These are phyloP conservation scores for Phoxinus dragarum DNA, from an alignment of 2,797 vertebrate genomes.

Conservation along the genomic window DNA sequence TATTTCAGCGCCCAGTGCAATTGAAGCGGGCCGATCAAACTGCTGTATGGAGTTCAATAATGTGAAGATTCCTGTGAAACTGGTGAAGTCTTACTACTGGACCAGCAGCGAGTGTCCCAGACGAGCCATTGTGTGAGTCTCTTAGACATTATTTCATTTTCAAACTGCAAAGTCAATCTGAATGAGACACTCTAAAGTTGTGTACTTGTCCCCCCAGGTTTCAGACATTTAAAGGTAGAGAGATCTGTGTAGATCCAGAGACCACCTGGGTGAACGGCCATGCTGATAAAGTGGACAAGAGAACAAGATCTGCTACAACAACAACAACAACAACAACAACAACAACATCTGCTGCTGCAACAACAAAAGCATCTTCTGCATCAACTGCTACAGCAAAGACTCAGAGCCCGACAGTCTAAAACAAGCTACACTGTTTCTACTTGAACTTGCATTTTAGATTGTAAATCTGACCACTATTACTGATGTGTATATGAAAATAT, in stretches of 20 bases:
- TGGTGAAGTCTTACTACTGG: background rate
- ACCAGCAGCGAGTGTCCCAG: background rate
- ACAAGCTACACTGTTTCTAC: background rate
- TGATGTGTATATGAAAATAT: background rate
- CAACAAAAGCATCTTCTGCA: background rate
- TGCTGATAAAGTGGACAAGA: background rate
- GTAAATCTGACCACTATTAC: background rate
- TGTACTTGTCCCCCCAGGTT: constrained; percentile 18
- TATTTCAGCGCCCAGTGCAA: accelerated
- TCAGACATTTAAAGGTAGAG: background rate
- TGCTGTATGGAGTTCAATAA: background rate
- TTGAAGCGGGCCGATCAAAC: accelerated
- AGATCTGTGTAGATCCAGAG: constrained; percentile 32
- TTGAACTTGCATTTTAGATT: background rate
- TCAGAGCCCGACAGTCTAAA: background rate
- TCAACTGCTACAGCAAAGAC: background rate
- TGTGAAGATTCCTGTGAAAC: background rate
- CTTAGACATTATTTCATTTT: background rate
- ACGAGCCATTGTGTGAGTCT: constrained; percentile 48
- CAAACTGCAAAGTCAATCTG: background rate
- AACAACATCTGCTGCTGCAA: background rate
- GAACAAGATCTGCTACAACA: background rate
- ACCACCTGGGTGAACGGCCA: background rate
- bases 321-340: too few species aligned
- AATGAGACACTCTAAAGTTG: background rate